A percentile compares a stretch with the other conserved stretches of the same genome.
These are phyloP conservation scores for Platynereis dumerilii DNA, from an alignment of 2,888 invertebrate genomes.

Conservation along the genomic window DNA sequence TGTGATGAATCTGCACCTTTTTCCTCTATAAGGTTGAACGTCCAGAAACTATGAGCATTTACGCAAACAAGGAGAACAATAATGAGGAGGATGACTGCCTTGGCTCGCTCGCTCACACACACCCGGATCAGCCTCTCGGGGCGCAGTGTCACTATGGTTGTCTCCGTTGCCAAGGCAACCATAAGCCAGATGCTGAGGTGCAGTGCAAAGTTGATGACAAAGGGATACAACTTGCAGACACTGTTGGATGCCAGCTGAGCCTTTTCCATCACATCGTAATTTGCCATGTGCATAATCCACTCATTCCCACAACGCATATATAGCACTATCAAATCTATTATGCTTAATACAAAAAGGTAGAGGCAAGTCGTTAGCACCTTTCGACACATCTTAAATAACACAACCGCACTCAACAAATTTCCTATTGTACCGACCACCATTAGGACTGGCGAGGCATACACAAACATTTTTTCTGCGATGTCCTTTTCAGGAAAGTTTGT, in stretches of 20 bases:
- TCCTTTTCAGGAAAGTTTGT: constrained; percentile 16
- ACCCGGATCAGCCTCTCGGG: constrained; percentile 47
- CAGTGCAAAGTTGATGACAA: constrained; percentile 48
- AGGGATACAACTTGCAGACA: constrained; percentile 57
- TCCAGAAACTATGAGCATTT: constrained; percentile 62
- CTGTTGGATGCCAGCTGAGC: constrained; percentile 52
- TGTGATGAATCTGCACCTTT: constrained; percentile 31
- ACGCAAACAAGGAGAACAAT: constrained; percentile 54
- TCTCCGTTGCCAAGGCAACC: constrained; percentile 53
- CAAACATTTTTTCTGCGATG: constrained; percentile 28
- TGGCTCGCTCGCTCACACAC: constrained; percentile 55
- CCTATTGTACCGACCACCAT: constrained; percentile 52
- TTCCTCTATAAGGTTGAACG: constrained; percentile 46
- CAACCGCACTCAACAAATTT: constrained; percentile 41
- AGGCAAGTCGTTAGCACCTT: constrained; percentile 57
- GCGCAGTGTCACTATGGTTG: constrained; percentile 47
- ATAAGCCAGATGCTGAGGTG: constrained; percentile 56
- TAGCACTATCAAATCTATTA: constrained; percentile 52
- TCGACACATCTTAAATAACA: constrained; percentile 45
- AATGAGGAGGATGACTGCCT: constrained; percentile 52
- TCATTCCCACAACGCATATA: constrained; percentile 55
- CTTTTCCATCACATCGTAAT: constrained; percentile 11
- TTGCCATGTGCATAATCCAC: constrained; percentile 44
- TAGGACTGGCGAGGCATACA: constrained; percentile 47
- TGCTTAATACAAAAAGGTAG: constrained; percentile 49